These are phyloP conservation scores for Pelecanoides urinatrix DNA, from an alignment of 2,113 vertebrate species.

Conservation along the genomic window DNA sequence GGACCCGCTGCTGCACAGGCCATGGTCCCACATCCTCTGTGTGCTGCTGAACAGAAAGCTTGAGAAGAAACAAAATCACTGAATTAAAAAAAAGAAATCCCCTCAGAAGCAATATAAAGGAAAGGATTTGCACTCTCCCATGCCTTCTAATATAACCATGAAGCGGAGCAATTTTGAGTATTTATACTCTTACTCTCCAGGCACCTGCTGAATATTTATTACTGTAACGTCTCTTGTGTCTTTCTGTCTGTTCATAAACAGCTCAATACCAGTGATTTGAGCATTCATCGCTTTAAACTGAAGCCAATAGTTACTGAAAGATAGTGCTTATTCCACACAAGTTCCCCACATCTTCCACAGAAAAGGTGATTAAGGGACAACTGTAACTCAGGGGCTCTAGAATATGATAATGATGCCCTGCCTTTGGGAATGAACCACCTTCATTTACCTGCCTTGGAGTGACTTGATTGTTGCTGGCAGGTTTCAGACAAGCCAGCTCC, in stretches of 20 bases:
- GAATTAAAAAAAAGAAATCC: background rate
- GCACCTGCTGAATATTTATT: slow-evolving; percentile 23
- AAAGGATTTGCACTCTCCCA: background rate
- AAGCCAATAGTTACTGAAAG: background rate
- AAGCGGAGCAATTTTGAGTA: background rate
- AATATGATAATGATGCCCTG: background rate
- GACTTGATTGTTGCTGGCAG: background rate
- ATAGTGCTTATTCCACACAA: background rate
- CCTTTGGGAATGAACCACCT: background rate
- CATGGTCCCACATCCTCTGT: background rate
- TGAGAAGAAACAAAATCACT: background rate
- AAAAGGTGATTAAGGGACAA: slow-evolving; percentile 1
- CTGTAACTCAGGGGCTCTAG: background rate
- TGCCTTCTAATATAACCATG: background rate
- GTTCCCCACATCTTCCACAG: background rate
- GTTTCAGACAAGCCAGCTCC: background rate
- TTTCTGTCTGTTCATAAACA: background rate
- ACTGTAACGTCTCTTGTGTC: background rate
- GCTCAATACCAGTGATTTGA: background rate
- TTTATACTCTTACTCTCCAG: background rate
- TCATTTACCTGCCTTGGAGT: background rate
- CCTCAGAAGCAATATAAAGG: background rate
- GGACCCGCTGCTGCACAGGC: background rate
- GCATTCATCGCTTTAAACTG: background rate
- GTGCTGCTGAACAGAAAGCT: background rate